Evolutionary conservation across 2,888 invertebrate genomes (phyloP), one percentile per base, ranked within the genome.

Genomic region (Drosophila picticornis): DNA sequence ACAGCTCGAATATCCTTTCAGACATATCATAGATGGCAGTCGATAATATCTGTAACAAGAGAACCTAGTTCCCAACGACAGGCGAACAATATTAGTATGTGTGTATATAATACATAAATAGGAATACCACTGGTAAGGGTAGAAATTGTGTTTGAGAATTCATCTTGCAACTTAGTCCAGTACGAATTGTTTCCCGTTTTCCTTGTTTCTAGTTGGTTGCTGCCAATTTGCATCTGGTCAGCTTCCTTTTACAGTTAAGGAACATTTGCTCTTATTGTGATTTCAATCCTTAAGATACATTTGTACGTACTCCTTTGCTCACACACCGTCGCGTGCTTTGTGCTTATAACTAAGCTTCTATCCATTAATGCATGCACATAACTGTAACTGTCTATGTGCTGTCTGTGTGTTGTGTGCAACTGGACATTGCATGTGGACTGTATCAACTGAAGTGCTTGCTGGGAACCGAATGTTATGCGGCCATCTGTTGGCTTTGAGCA

Each of bases 121-220:
- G 3, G 7, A 9, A 38, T 19, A 2, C 6, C 0, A 19, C 9
- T 9, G 19, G 19, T 38, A 16, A 19, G 9, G 38, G 19, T 2
- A 9, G 38, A 38, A 34, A 16, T 34, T 16, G 34, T 36, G 2
- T 36, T 7, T 36, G 36, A 36, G 19, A 19, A 36, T 2, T 19
- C 7, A 86, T 77, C 77, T 80, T 63, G 52, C 73, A 81, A 87
- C 73, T 79, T 89, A 86, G 84, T 88, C 84, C 86, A 89, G 81
- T 81, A 82, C 77, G 81, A 77, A 78, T 16, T 86, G 73, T 77
- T 76, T 81, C 56, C 67, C 75, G 60, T 66, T 81, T 68, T 29
- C 29, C 43, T 52, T 53, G 7, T 16, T 46, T 16, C 16, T 16
- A 7, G 22, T 22, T 40, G 40, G n/a, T 10, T 2, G 40, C 5